Conservation (phyloP, 2,888 invertebrate genomes). For the Coremacera marginata region DNA sequence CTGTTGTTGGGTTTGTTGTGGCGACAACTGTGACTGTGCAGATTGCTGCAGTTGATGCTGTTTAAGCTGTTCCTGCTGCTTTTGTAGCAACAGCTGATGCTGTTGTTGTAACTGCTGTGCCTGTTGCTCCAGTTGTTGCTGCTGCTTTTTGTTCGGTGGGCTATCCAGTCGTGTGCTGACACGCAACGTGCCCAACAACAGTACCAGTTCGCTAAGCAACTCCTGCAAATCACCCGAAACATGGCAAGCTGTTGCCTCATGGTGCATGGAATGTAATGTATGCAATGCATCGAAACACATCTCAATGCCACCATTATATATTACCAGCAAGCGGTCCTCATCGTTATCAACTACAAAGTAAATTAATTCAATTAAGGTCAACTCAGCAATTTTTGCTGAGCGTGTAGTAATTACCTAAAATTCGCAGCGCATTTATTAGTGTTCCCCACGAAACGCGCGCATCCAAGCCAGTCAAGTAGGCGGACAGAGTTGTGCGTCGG, state of each 20-base stretch:
- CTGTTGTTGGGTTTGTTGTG: slow-evolving; percentile 58
- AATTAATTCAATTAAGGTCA: background rate
- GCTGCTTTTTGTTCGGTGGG: slow-evolving; percentile 65
- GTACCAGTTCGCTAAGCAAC: slow-evolving; percentile 82
- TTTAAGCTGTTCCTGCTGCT: slow-evolving; percentile 48
- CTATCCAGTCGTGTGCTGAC: slow-evolving; percentile 71
- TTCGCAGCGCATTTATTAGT: slow-evolving; percentile 89
- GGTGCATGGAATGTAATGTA: slow-evolving; percentile 92
- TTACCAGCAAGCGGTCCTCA: slow-evolving; percentile 88
- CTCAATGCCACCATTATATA: slow-evolving; percentile 89
- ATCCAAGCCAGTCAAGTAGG: slow-evolving; percentile 91
- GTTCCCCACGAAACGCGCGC: slow-evolving; percentile 94
- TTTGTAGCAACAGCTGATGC: slow-evolving; percentile 49
- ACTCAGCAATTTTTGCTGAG: background rate
- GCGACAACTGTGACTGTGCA: slow-evolving; percentile 56
- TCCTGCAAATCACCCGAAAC: slow-evolving; percentile 87
- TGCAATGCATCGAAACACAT: slow-evolving; percentile 82
- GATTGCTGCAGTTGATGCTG: slow-evolving; percentile 53
- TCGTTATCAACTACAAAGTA: slow-evolving; percentile 79
- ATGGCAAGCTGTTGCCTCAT: slow-evolving; percentile 92
- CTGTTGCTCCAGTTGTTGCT: slow-evolving; percentile 58
- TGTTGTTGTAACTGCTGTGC: slow-evolving; percentile 52
- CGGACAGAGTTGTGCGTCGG: slow-evolving; percentile 84
- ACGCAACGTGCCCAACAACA: slow-evolving; percentile 79
- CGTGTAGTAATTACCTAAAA: slow-evolving; percentile 71